phyloP scores from a whole-genome alignment of 2,888 invertebrate species.

The Sipha maydis region DNA sequence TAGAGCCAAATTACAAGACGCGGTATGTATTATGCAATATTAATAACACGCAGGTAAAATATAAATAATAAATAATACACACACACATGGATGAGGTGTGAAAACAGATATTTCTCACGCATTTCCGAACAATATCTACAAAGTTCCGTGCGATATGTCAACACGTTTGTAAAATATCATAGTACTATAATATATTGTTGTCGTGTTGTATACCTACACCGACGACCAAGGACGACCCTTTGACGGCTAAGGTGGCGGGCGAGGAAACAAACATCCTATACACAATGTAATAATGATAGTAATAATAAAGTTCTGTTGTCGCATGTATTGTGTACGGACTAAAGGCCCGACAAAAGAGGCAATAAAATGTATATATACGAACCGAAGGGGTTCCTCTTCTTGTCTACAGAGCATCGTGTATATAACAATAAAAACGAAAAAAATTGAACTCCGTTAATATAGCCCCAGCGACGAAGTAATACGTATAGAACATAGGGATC shows the following conservation, averaged over 20 bases:
- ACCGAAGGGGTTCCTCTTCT: slow-evolving; percentile 14
- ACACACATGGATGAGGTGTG: slow-evolving; percentile 13
- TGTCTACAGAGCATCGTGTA: neutral
- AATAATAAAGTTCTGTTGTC: slow-evolving; percentile 5
- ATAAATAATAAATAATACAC: neutral
- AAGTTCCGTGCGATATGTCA: slow-evolving; percentile 40
- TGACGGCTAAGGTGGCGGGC: slow-evolving; percentile 34
- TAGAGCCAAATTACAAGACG: neutral
- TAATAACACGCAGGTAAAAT: neutral
- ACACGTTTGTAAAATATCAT: slow-evolving; percentile 40
- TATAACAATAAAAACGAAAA: slow-evolving; percentile 1
- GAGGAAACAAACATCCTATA: slow-evolving; percentile 52
- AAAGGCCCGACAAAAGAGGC: slow-evolving; percentile 56
- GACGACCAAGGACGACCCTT: slow-evolving; percentile 19
- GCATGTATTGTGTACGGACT: neutral
- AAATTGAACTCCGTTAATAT: neutral
- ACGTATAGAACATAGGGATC: neutral
- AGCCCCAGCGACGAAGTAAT: slow-evolving; percentile 4
- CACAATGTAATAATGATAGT: slow-evolving; percentile 10
- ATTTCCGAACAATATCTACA: slow-evolving; percentile 37
- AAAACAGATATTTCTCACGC: slow-evolving; percentile 42
- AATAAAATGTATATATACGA: slow-evolving; percentile 40
- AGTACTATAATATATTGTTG: slow-evolving; percentile 4
- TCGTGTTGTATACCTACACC: slow-evolving; percentile 2
- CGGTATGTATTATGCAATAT: neutral